These are phyloP conservation scores for Aradus depressus DNA, from an alignment of 2,888 invertebrate species.

Conservation along the genomic window DNA sequence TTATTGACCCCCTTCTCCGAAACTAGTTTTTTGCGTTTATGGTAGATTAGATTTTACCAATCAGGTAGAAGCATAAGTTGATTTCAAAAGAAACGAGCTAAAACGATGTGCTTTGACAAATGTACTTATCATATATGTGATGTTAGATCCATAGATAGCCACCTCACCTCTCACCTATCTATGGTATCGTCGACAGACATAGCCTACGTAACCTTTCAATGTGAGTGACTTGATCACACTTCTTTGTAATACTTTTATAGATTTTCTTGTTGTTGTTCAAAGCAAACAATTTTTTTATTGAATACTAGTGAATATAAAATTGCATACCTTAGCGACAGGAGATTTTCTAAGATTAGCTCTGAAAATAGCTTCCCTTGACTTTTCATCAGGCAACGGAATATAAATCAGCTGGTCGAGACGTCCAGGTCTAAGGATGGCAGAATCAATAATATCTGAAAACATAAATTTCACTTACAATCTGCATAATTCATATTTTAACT, in stretches of 20 bases:
- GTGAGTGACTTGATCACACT: not conserved
- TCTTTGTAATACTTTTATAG: not conserved
- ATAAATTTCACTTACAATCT: too few species aligned
- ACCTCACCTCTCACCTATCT: not conserved
- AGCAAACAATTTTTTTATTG: not conserved
- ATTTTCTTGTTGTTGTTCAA: not conserved
- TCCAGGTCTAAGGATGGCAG: slow-evolving; percentile 95
- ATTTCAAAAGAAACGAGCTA: too few species aligned
- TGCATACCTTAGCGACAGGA: slow-evolving; percentile 67
- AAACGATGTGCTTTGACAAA: too few species aligned
- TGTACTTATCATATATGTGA: slow-evolving; percentile 9
- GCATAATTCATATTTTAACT: too few species aligned
- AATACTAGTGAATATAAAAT: not conserved
- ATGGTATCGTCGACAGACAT: not conserved
- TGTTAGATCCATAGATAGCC: not conserved
- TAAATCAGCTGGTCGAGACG: slow-evolving; percentile 98
- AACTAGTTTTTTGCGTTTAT: too few species aligned
- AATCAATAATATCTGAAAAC: slow-evolving; percentile 88
- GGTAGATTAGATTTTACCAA: too few species aligned
- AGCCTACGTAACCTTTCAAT: not conserved
- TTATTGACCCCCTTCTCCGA: too few species aligned
- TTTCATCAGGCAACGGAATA: slow-evolving; percentile 98
- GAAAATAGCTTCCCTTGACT: slow-evolving; percentile 91
- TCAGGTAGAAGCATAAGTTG: too few species aligned
- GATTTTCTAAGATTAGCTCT: slow-evolving; percentile 93